phyloP scores from a whole-genome alignment of 2,888 invertebrate species.

The Archaeoteleia sp. region DNA sequence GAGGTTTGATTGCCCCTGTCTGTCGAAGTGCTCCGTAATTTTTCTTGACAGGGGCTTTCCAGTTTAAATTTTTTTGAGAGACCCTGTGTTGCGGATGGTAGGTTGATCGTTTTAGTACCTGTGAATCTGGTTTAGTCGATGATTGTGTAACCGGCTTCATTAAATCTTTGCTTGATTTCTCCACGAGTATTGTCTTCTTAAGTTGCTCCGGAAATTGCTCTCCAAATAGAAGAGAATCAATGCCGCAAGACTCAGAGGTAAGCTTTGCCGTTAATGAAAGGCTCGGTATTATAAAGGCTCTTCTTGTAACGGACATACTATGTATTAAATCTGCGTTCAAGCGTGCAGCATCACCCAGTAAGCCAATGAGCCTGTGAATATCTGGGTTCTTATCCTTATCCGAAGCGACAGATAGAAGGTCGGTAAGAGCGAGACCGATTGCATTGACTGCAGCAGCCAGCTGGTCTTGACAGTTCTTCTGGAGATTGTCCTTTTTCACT shows the following conservation, averaged over 20 bases:
- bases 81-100: too few relatives aligned
- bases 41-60: constrained; percentile 12
- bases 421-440: too few relatives aligned
- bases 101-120: neutral
- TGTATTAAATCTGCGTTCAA: constrained; percentile 1
- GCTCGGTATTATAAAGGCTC: neutral
- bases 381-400: too few relatives aligned
- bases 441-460: constrained; percentile 1
- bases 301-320: constrained; percentile 6
- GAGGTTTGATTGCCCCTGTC: neutral
- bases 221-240: constrained; percentile 6
- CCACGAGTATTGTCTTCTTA: constrained; percentile 1
- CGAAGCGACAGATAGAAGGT: too few relatives aligned
- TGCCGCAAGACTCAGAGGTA: constrained; percentile 1
- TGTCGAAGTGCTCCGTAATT: neutral
- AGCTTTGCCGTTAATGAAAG: neutral
- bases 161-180: constrained; percentile 9
- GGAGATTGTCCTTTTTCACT: constrained; percentile 3
- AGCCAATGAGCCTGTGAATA: neutral
- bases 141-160: too few relatives aligned
- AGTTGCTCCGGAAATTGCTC: constrained; percentile 11
- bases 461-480: neutral
- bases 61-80: constrained; percentile 25
- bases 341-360: constrained; percentile 5
- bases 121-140: too few relatives aligned